These are phyloP conservation scores for Enteromius treurensis DNA, from an alignment of 2,797 vertebrate genomes.

Conservation along the genomic window DNA sequence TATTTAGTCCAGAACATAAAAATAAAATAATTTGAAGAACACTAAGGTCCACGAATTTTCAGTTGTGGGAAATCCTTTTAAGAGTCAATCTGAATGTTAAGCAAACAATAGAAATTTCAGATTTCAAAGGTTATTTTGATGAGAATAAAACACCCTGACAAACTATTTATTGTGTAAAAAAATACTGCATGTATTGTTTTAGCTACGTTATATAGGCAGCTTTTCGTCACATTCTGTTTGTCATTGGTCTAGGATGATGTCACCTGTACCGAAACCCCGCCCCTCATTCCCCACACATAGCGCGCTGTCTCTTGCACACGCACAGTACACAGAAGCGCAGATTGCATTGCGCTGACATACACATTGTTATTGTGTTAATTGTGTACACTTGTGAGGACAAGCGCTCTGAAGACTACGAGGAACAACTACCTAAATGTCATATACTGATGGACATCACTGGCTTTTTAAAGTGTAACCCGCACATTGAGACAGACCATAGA, in stretches of 20 bases:
- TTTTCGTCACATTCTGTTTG: conserved; percentile 57
- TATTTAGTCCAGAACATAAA: background rate
- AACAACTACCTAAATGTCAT: background rate
- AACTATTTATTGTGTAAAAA: background rate
- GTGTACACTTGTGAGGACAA: conserved; percentile 28
- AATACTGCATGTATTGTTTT: background rate
- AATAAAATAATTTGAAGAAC: background rate
- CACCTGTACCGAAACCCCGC: conserved; percentile 76
- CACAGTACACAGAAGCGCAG: conserved; percentile 63
- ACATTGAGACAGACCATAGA: conserved; percentile 38
- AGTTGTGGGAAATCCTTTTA: background rate
- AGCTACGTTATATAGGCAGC: background rate
- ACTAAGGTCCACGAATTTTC: background rate
- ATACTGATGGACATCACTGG: conserved; percentile 4
- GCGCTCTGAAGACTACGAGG: background rate
- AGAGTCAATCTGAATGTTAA: background rate
- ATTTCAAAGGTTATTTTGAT: background rate
- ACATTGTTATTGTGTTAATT: conserved; percentile 47
- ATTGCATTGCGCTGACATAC: conserved; percentile 65
- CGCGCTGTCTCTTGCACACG: conserved; percentile 48
- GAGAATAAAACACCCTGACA: no score
- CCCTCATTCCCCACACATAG: conserved; percentile 68
- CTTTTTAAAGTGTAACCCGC: conserved; percentile 18
- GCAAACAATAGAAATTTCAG: background rate
- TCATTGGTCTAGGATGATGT: conserved; percentile 81